A percentile compares a stretch with the other conserved stretches of the same genome.
phyloP scores from a whole-genome alignment of 2,113 vertebrate genomes.

The Fukomys damarensis region DNA sequence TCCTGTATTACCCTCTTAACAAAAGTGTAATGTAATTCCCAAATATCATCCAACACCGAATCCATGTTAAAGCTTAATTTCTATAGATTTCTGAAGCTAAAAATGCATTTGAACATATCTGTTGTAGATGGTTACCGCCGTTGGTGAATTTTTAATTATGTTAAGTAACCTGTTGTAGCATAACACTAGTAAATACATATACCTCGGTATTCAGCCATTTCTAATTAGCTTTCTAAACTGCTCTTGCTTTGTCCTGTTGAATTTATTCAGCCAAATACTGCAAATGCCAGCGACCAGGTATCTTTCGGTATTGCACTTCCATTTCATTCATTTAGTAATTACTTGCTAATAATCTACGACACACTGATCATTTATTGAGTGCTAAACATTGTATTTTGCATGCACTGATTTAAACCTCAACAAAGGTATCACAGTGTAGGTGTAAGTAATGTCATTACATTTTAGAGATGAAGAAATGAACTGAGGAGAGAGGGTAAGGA shows the following conservation, averaged over 20 bases:
- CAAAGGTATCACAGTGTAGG: background rate
- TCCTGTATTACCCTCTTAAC: accelerated
- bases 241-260: background rate
- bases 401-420: background rate
- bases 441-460: background rate
- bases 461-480: background rate
- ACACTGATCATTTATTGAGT: accelerated
- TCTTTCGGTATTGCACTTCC: background rate
- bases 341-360: background rate
- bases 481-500: background rate
- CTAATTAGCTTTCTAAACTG: background rate
- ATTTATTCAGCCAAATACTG: background rate
- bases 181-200: accelerated
- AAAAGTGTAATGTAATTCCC: background rate
- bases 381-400: too few species aligned
- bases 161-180: background rate
- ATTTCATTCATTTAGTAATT: background rate
- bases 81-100: background rate
- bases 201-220: too few species aligned
- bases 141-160: background rate
- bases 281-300: background rate
- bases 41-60: background rate
- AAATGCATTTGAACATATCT: too few species aligned
- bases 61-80: background rate
- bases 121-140: accelerated